These are phyloP conservation scores for Hippolais icterina DNA, from an alignment of 2,113 vertebrate species.

Conservation along the genomic window DNA sequence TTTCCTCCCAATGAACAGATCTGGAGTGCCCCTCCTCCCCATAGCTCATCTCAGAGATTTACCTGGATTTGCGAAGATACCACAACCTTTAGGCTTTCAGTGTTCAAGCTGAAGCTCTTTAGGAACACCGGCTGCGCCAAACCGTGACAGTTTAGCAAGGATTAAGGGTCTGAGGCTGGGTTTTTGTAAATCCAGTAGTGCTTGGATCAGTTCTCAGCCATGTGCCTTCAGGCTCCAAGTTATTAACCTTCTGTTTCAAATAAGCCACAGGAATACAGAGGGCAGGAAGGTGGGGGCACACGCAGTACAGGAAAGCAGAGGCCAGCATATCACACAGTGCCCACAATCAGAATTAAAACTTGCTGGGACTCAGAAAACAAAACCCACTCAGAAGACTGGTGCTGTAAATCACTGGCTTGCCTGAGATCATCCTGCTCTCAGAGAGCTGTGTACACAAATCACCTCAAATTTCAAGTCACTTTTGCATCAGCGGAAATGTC, in stretches of 20 bases:
- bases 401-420: neutral
- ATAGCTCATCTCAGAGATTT: neutral
- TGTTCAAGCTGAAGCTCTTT: neutral
- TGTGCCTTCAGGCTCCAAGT: neutral
- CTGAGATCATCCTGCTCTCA: neutral
- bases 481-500: neutral
- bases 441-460: neutral
- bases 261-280: neutral
- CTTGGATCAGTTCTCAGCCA: neutral
- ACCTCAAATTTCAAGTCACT: neutral
- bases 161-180: neutral
- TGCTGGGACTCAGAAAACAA: neutral
- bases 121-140: neutral
- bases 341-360: neutral
- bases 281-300: neutral
- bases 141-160: slow-evolving; percentile 6
- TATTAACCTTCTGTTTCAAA: slow-evolving; percentile 40
- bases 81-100: neutral
- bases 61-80: neutral
- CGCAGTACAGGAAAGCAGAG: neutral
- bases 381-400: neutral
- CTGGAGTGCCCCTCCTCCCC: neutral
- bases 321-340: neutral
- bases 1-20: neutral
- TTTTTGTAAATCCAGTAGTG: slow-evolving; percentile 8